Evolutionary conservation across 2,888 invertebrate genomes (phyloP).

Genomic region (Notodromas monacha): DNA sequence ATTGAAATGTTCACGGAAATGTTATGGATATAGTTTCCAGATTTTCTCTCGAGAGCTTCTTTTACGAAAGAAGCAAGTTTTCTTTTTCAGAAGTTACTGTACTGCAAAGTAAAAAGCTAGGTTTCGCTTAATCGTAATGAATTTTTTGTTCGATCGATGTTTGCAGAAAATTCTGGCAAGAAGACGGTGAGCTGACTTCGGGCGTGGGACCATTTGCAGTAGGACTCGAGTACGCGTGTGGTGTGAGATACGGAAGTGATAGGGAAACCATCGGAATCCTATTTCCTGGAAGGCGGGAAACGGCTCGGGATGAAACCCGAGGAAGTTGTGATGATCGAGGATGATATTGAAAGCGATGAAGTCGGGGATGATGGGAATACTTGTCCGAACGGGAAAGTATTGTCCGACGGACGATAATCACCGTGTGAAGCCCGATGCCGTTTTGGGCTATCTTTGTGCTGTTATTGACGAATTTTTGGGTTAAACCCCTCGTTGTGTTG

Average conservation of each 20-base stretch:
- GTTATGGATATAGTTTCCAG: no score
- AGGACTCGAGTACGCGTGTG: slow-evolving; percentile 18
- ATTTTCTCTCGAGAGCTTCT: no score
- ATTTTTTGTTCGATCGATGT: no score
- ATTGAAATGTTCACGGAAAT: no score
- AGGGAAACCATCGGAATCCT: slow-evolving; percentile 21
- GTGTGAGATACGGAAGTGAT: slow-evolving; percentile 21
- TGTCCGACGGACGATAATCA: slow-evolving; percentile 19
- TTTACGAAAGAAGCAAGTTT: no score
- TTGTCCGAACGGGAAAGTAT: slow-evolving; percentile 24
- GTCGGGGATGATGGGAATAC: slow-evolving; percentile 22
- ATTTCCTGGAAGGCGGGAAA: slow-evolving; percentile 18
- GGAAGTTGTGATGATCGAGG: slow-evolving; percentile 25
- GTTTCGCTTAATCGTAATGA: no score
- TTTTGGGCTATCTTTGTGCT: slow-evolving; percentile 20
- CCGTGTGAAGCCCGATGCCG: slow-evolving; percentile 20
- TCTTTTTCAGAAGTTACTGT: no score
- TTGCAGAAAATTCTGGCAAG: slow-evolving; percentile 21
- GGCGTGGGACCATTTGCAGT: slow-evolving; percentile 22
- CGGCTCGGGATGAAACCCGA: no score
- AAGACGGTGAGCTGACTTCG: slow-evolving; percentile 18
- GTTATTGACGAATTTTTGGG: no score
- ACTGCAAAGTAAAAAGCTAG: no score
- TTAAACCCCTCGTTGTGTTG: no score
- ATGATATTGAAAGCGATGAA: slow-evolving; percentile 23